Evolutionary conservation across 2,113 vertebrate genomes (phyloP).

Genomic region (Rhagologus leucostigma): DNA sequence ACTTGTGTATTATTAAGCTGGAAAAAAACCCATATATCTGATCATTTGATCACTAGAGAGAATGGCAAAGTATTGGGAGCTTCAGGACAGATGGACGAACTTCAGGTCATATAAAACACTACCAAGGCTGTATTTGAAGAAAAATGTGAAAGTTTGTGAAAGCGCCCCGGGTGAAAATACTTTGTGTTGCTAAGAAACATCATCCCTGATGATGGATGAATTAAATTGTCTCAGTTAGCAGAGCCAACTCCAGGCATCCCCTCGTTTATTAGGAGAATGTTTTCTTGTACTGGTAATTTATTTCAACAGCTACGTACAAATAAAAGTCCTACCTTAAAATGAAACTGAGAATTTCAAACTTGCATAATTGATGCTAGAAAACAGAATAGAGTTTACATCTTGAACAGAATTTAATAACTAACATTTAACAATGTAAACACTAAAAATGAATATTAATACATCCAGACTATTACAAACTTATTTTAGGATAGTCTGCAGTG

Average conservation of each 20-base stretch:
- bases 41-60: conserved; percentile 54
- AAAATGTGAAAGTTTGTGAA: conserved; percentile 61
- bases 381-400: not conserved
- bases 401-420: not conserved
- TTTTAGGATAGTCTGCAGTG: not conserved
- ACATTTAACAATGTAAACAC: not conserved
- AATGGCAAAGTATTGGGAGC: conserved; percentile 54
- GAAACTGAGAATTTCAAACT: conserved; percentile 12
- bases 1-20: conserved; percentile 53
- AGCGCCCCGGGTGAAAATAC: conserved; percentile 53
- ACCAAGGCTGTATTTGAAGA: conserved; percentile 59
- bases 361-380: conserved; percentile 19
- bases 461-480: not conserved
- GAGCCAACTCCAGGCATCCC: conserved; percentile 56
- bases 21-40: not conserved
- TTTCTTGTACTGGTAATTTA: conserved; percentile 61
- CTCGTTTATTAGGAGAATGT: conserved; percentile 59
- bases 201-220: conserved; percentile 60
- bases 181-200: conserved; percentile 71
- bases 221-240: conserved; percentile 65
- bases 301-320: conserved; percentile 55
- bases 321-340: conserved; percentile 24
- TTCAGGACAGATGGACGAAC: conserved; percentile 71
- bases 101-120: conserved; percentile 62
- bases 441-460: not conserved